Percentiles rank a stretch among this genome's conserved stretches.
phyloP scores from a whole-genome alignment of 2,888 invertebrate species.

The Rhagonycha lutea region DNA sequence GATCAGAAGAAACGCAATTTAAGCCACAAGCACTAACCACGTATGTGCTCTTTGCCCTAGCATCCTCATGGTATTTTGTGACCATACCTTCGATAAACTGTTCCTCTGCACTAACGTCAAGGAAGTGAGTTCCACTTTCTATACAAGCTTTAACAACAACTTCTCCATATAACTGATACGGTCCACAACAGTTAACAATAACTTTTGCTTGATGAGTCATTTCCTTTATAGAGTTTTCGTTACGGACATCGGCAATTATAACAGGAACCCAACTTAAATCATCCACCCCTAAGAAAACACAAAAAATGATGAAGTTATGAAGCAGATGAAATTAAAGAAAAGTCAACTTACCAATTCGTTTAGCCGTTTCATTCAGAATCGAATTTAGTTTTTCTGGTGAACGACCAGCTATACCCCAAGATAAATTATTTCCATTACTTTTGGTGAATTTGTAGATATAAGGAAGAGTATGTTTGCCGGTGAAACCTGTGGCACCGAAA shows the following conservation, averaged over 20 bases:
- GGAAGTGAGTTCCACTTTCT: conserved; percentile 77
- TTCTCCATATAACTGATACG: conserved; percentile 86
- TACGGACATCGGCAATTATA: conserved; percentile 77
- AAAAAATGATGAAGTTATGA: background rate
- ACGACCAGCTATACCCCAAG: conserved; percentile 92
- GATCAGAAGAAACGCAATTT: conserved; percentile 90
- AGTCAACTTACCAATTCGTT: conserved; percentile 54
- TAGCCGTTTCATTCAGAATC: conserved; percentile 45
- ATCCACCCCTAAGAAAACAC: conserved; percentile 55
- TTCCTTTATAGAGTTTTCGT: conserved; percentile 71
- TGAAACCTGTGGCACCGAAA: conserved; percentile 94
- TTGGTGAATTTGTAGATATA: conserved; percentile 3
- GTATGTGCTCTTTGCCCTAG: conserved; percentile 78
- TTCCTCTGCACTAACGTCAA: conserved; percentile 93
- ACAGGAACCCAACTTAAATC: conserved; percentile 66
- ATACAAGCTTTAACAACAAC: conserved; percentile 83
- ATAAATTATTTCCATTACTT: conserved; percentile 65
- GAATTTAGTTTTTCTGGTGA: conserved; percentile 54
- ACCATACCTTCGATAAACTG: conserved; percentile 62
- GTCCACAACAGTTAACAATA: conserved; percentile 74
- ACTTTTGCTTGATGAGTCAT: conserved; percentile 84
- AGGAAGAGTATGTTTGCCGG: conserved; percentile 69
- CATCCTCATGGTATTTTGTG: conserved; percentile 73
- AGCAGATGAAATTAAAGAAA: background rate
- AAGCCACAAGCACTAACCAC: conserved; percentile 91